Base-by-base conservation (phyloP, 2,797 vertebrate species). In the Argentina silus region DNA sequence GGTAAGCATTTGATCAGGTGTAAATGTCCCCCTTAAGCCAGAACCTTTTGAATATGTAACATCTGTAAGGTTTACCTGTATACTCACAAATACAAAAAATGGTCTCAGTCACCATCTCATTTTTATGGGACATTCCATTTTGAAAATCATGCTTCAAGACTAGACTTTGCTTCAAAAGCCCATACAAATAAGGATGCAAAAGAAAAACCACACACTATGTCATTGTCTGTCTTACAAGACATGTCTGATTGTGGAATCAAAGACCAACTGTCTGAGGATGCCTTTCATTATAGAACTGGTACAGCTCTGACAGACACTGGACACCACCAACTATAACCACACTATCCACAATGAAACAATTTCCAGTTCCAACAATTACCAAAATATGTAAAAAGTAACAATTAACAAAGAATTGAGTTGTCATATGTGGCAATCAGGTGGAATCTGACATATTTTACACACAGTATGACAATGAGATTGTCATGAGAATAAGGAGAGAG, bases 181-280 rank as follows among this genome's bases (percentile, higher is more conserved):
- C 21, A 23, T 21, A 66, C 47, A 36, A 51, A 23, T 7, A 2
- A 66, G 3, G 21, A 48, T 14, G 2, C 0, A 59, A 59, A 59
- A 59, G 55, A 7, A 59, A 59, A 5, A 59, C 21, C 19, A 50
- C 47, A 50, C 19, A 50, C 23, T 23, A 45, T 23, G 7, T 51
- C 11, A 23, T 21, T 65, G 44, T 50, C 19, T 21, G 19, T 23
- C 11, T 66, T 48, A 27, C n/a, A 4, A 66, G 19, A 66, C 57
- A 11, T 23, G 10, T 66, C 11, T 66, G 19, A 44, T 43, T 14
- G n/a, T 65, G 44, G 63, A 6, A 66, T 50, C 64, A 66, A 66
- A 66, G 64, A 66, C 64, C 45, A 7, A 50, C 45, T 50, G 64
- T 50, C 47, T 66, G 9, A 11, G 11, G 42, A 63, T 7, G 61